Evolutionary conservation across 2,113 vertebrate genomes (phyloP).

Genomic region (Parus major): DNA sequence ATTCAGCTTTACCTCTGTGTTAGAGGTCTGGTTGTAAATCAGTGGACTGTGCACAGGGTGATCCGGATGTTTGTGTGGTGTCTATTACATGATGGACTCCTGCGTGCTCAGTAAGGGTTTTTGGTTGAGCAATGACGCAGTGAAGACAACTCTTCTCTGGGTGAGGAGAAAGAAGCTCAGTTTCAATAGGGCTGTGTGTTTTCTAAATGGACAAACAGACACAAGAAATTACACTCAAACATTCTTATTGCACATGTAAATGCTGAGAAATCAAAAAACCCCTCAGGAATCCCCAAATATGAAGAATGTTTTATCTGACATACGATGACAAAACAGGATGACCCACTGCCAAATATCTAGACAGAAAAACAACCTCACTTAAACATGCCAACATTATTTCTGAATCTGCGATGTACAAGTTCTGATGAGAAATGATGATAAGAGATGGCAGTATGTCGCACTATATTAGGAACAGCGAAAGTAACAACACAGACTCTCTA

Average conservation of each 20-base stretch:
- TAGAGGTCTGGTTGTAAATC: not conserved
- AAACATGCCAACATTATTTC: not conserved
- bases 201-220: not conserved
- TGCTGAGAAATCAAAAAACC: not conserved
- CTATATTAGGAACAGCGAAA: too few relatives aligned
- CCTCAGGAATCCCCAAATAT: not conserved
- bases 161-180: not conserved
- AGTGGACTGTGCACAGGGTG: accelerated
- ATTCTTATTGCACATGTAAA: not conserved
- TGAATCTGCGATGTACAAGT: not conserved
- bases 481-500: too few relatives aligned
- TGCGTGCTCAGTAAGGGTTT: not conserved
- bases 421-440: not conserved
- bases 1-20: not conserved
- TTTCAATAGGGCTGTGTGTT: not conserved
- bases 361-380: not conserved
- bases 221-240: not conserved
- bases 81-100: not conserved
- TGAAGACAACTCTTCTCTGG: accelerated
- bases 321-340: not conserved
- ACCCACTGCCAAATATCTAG: not conserved
- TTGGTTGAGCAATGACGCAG: not conserved
- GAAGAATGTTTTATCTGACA: not conserved
- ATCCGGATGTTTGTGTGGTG: not conserved
- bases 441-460: not conserved